Base-by-base conservation (phyloP, 1,140 invertebrate species). In the Brevipalpus yothersi region DNA sequence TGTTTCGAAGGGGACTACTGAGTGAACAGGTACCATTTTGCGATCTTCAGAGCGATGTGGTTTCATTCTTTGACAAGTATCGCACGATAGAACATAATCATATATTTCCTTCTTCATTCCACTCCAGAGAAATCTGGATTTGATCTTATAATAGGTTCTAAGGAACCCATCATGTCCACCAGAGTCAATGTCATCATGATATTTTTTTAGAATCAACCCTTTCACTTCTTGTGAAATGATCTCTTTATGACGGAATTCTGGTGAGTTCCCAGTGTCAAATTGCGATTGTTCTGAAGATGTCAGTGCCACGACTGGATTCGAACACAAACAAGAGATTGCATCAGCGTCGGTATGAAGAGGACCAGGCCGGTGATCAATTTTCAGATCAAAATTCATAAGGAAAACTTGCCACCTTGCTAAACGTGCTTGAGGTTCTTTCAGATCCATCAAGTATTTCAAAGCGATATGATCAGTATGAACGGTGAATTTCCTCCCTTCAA, bases 401-500 rank as follows among this genome's bases (percentile, higher is more conserved):
- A n/a, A n/a, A n/a, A n/a, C n/a, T n/a, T n/a, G n/a, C n/a, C n/a
- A n/a, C n/a, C n/a, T n/a, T 13, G n/a, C 56, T 21, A 57, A 11
- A 13, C 56, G 56, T 11, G 39, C 56, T 57, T 57, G 41, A 41
- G 56, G 56, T 43, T 57, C 56, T 43, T 57, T 57, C 17, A 57
- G 39, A 23, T n/a, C 42, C n/a, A 56, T 41, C 5, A 56, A 13
- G 21, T 56, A 31, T 11, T 39, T 31, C 13, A 56, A 19, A n/a
- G 55, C 55, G 13, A n/a, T 9, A 31, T 56, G 55, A 56, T 56
- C 55, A 41, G 55, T 56, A 10, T 42, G 55, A 12, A 56, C 55
- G 74, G 56, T n/a, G 19, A 49, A 49, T 11, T 13, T n/a, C 7
- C 47, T 13, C 7, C 47, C 47, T 49, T 49, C 47, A 11, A 49